phyloP scores from a whole-genome alignment of 2,888 invertebrate species.

The Melipona bicolor region DNA sequence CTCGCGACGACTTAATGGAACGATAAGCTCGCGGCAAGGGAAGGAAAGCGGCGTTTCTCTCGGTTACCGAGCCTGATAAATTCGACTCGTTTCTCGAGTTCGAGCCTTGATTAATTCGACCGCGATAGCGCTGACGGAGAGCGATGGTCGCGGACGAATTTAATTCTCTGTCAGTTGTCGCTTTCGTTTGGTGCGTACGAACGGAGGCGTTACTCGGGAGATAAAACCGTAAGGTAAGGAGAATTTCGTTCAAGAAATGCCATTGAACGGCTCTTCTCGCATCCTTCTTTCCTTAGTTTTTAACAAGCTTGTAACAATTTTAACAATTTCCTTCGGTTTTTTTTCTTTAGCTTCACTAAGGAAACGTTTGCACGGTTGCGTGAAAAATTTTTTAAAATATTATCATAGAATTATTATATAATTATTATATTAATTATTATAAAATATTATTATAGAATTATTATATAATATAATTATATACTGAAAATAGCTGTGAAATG shows the following conservation, averaged over 20 bases:
- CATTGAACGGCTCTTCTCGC: neutral
- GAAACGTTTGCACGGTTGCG: neutral
- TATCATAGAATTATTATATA: too few relatives aligned
- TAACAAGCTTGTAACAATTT: too few relatives aligned
- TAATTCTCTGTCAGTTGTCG: neutral
- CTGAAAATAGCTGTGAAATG: too few relatives aligned
- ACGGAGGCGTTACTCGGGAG: neutral
- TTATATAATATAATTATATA: too few relatives aligned
- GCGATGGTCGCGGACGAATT: neutral
- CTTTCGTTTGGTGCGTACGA: neutral
- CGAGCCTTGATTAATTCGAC: neutral
- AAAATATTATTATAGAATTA: too few relatives aligned
- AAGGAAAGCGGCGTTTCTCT: neutral
- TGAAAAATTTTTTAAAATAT: too few relatives aligned
- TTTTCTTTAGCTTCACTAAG: neutral
- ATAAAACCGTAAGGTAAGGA: neutral
- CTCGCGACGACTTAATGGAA: constrained; percentile 6
- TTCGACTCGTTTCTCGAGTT: neutral
- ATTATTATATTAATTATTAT: too few relatives aligned
- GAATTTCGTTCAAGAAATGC: neutral
- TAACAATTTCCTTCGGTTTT: too few relatives aligned
- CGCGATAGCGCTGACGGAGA: neutral
- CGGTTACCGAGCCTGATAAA: constrained; percentile 14
- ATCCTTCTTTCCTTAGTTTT: neutral
- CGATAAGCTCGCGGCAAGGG: constrained; percentile 9